Base-by-base conservation (phyloP, 2,888 invertebrate species). In the Ochropacha duplaris region DNA sequence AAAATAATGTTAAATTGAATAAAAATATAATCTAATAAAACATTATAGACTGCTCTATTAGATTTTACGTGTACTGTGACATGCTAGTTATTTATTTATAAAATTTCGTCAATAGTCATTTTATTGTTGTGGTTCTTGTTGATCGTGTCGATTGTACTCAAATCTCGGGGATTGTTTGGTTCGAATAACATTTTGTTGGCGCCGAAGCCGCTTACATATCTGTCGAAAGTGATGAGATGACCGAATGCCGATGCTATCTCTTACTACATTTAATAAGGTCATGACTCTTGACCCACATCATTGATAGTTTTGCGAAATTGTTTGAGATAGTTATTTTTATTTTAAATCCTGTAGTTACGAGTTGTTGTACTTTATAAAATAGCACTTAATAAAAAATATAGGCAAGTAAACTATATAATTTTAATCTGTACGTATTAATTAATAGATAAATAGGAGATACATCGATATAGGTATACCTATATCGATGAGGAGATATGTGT, bases 41-140 rank as follows among this genome's bases (percentile, higher is more conserved):
- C n/a, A n/a, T n/a, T n/a, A n/a, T n/a, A n/a, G 4, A 36, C n/a
- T 71, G 68, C 71, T 65, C 65, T 68, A 19, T 44, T 44, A 9
- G 16, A 16, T 19, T 19, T 44, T 2, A 19, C 9, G 9, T 44
- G 19, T 44, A 44, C 44, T 44, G 44, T 44, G 44, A 9, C 16
- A 19, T 44, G 9, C 0, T 44, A 44, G 44, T 44, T 44, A n/a
- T 44, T 36, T 44, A 19, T 44, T 83, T 31, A 31, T 31, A 73
- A 79, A 71, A 81, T 84, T 83, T 81, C 80, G 75, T 84, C 80
- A 81, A 86, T 83, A 84, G 76, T 69, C 61, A 69, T 78, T 80
- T n/a, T n/a, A 76, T 81, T 80, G 81, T 84, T 81, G 76, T 74
- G 68, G 69, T 62, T 80, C 74, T 80, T 81, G 79, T 81, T 72